phyloP scores from a whole-genome alignment of 2,888 invertebrate genomes.

The Acleris emargana region DNA sequence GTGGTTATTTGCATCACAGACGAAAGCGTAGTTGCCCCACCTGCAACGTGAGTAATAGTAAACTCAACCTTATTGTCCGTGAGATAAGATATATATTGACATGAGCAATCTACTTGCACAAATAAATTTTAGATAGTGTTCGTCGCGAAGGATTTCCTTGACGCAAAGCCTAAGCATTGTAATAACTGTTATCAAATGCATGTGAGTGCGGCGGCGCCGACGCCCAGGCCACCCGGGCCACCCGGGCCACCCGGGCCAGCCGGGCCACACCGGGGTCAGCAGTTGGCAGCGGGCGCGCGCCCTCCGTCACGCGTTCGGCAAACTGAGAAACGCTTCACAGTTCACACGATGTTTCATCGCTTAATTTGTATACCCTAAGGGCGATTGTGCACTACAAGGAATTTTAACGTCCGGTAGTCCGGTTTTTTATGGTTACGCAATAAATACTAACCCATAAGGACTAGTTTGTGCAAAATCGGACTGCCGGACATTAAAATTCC shows the following conservation, averaged over 20 bases:
- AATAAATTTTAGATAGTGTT: constrained; percentile 10
- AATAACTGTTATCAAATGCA: constrained; percentile 53
- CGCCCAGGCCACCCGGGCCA: constrained; percentile 18
- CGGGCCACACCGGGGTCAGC: constrained; percentile 42
- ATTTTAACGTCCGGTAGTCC: no score
- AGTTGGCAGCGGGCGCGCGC: constrained; percentile 2
- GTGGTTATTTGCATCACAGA: constrained; percentile 47
- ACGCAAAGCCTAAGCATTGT: constrained; percentile 34
- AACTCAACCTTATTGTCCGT: not conserved
- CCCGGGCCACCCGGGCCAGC: constrained; percentile 43
- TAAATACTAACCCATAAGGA: no score
- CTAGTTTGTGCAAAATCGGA: no score
- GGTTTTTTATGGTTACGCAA: no score
- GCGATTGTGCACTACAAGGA: no score
- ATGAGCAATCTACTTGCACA: not conserved
- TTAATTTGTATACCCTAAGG: no score
- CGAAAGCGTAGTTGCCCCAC: constrained; percentile 39
- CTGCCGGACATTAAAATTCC: no score
- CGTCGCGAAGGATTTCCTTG: not conserved
- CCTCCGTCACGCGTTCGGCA: no score
- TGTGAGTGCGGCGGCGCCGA: constrained; percentile 36
- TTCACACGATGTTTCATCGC: no score
- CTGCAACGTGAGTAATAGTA: constrained; percentile 16
- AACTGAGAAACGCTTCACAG: no score
- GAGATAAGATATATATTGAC: constrained; percentile 4